A percentile compares a stretch with the other conserved stretches of the same genome.
Conservation (phyloP, 1,140 invertebrate species). For the Formica selysi region DNA sequence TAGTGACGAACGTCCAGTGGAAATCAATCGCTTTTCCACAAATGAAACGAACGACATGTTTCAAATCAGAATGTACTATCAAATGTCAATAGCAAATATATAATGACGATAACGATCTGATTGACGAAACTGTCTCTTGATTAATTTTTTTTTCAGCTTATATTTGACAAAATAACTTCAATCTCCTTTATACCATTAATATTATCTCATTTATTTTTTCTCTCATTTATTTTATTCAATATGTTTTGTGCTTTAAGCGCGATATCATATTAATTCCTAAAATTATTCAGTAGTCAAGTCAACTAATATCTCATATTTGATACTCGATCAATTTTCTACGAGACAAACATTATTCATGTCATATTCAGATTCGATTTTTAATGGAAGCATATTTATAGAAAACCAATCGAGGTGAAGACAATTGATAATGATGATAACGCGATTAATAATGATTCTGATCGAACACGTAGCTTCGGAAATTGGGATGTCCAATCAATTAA, state of each 20-base stretch:
- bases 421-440: background rate
- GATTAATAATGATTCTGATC: background rate
- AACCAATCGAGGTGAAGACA: conserved; percentile 4
- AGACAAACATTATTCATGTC: background rate
- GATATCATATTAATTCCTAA: background rate
- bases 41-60: conserved; percentile 15
- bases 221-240: background rate
- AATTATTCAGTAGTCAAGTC: background rate
- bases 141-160: background rate
- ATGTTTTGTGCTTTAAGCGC: background rate
- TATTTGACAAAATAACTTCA: background rate
- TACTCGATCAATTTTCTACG: background rate
- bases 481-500: background rate
- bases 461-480: background rate
- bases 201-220: background rate
- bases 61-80: background rate
- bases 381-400: background rate
- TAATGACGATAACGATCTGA: background rate
- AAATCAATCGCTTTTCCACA: conserved; percentile 53
- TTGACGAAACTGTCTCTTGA: no score
- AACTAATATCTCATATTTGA: background rate
- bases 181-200: background rate
- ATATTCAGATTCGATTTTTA: background rate
- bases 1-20: conserved; percentile 47
- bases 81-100: background rate